Conservation (phyloP, 1,140 invertebrate genomes). For the Drosophila repleta region DNA sequence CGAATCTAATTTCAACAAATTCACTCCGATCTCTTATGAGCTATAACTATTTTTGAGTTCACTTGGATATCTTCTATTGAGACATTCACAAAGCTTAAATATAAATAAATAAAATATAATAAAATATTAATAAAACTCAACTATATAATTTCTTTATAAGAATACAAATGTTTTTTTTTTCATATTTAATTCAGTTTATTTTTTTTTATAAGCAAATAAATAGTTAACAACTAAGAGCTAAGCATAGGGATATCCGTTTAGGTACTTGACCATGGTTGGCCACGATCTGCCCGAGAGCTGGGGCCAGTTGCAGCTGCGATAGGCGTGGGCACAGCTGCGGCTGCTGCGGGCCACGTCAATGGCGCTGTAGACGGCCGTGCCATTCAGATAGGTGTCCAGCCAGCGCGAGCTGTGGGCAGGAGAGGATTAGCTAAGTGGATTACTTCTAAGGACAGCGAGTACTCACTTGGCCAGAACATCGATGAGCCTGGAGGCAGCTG, state of each 20-base stretch:
- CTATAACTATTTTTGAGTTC: no score
- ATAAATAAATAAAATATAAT: no score
- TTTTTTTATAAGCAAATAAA: constrained; percentile 29
- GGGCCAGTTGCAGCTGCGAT: constrained; percentile 52
- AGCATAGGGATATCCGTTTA: constrained; percentile 27
- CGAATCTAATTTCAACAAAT: no score
- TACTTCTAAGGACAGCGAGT: background rate
- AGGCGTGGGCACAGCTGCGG: constrained; percentile 37
- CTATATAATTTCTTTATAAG: no score
- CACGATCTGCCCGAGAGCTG: constrained; percentile 11
- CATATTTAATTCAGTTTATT: no score
- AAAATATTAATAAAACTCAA: no score
- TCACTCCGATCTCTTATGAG: no score
- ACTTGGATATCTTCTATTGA: no score
- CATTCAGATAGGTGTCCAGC: constrained; percentile 46
- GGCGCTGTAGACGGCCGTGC: constrained; percentile 58
- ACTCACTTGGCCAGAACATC: constrained; percentile 57
- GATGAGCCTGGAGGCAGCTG: constrained; percentile 30
- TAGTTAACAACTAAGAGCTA: constrained; percentile 15
- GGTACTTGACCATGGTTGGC: constrained; percentile 36
- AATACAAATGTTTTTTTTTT: no score
- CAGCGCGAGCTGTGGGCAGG: constrained; percentile 41
- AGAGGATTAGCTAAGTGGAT: background rate
- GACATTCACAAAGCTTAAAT: no score
- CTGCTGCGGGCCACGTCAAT: constrained; percentile 47